Base-by-base conservation (phyloP, 2,113 vertebrate species). In the Calyptomena viridis region DNA sequence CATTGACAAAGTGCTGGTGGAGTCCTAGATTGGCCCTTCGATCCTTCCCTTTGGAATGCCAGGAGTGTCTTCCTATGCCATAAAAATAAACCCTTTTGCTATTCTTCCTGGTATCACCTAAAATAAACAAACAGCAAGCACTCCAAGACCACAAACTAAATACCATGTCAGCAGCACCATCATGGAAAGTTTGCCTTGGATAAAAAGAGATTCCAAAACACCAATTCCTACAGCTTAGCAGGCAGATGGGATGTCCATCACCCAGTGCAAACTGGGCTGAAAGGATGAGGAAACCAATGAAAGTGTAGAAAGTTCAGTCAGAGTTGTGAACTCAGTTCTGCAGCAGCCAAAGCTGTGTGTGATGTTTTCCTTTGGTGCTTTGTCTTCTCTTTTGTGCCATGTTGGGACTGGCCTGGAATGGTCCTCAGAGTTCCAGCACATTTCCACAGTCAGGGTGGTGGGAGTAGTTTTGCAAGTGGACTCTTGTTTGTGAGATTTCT, bases 91-190 rank as follows among this genome's bases (percentile, higher is more conserved):
- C 68, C 53, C 17, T 79, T 89, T 89, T 87, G 93, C 87, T 92
- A 1, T 84, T 94, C 87, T 94, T 93, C 71, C 71, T 73, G 50
- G 1, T 95, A 94, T 94, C 84, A 72, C 93, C 52, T 66, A 91
- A 79, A 94, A 82, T 71, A 94, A 95, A 95, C 94, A 96, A 90
- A 89, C 6, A 16, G 23, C 84, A 64, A 85, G 22, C 40, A 69
- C 89, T 95, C 55, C 72, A 63, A 88, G 94, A 59, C 67, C 72
- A 49, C 93, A 91, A 94, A 84, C 46, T 88, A 97, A 97, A 95
- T 27, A 95, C 63, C 35, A 2, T 73, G 91, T 95, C 94, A 95
- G 94, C 96, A 97, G 86, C 94, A 94, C 21, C 80, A 71, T 68
- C 50, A 74, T 63, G 92, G 77, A 94, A 92, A 78, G 91, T 91